A percentile compares a stretch with the other conserved stretches of the same genome.
Conservation (phyloP, 2,888 invertebrate genomes). For the Lycophotia porphyrea region DNA sequence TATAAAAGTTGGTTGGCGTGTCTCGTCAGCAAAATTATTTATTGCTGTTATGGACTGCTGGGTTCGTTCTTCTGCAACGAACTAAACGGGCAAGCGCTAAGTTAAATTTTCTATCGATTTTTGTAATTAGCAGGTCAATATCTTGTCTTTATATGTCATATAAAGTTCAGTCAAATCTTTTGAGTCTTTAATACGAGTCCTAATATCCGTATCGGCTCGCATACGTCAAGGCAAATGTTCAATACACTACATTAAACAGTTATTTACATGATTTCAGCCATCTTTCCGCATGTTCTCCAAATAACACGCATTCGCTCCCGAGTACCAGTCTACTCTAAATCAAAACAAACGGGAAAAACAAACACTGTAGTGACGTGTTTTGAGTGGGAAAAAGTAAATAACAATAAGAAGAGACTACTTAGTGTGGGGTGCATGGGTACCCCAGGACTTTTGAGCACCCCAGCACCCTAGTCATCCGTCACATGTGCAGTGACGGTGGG, state of each 20-base stretch:
- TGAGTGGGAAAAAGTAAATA: slow-evolving; percentile 64
- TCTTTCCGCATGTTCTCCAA: slow-evolving; percentile 9
- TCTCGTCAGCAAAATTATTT: slow-evolving; percentile 47
- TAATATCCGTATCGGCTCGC: not conserved
- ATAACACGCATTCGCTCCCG: slow-evolving; percentile 19
- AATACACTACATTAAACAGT: slow-evolving; percentile 21
- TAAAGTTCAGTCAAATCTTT: not conserved
- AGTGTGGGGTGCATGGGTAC: slow-evolving; percentile 61
- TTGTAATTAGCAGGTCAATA: not conserved
- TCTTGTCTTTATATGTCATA: not conserved
- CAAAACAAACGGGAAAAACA: slow-evolving; percentile 57
- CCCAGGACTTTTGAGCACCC: slow-evolving; percentile 60
- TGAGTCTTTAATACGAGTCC: not conserved
- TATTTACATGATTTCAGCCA: slow-evolving; percentile 17
- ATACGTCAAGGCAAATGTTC: slow-evolving; percentile 1
- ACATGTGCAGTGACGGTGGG: slow-evolving; percentile 72
- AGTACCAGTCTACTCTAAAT: slow-evolving; percentile 38
- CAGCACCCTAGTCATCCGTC: slow-evolving; percentile 74
- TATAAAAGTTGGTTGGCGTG: slow-evolving; percentile 39
- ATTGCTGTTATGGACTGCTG: slow-evolving; percentile 11
- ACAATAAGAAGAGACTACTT: slow-evolving; percentile 66
- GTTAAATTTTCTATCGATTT: not conserved
- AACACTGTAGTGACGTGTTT: slow-evolving; percentile 51
- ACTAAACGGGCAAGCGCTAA: not conserved
- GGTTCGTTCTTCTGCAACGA: slow-evolving; percentile 3